These are phyloP conservation scores for Ammodytes marinus DNA, from an alignment of 2,113 vertebrate genomes.

Conservation along the genomic window DNA sequence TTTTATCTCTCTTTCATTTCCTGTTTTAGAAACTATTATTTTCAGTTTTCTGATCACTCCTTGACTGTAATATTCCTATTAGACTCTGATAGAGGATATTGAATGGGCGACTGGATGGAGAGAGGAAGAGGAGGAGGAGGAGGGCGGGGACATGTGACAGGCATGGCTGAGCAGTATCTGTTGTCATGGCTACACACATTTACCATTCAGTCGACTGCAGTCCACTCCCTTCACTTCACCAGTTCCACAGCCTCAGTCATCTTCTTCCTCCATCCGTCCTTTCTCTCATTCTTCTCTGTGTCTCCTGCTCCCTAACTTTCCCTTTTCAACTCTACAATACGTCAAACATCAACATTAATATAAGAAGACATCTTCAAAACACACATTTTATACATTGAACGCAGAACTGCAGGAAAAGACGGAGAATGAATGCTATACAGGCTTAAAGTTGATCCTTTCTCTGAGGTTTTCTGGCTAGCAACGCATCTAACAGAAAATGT, in stretches of 20 bases:
- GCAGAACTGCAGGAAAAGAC: not conserved
- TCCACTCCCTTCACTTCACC: constrained; percentile 14
- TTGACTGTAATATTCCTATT: constrained; percentile 1
- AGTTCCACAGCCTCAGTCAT: not conserved
- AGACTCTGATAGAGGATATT: constrained; percentile 21
- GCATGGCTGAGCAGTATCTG: constrained; percentile 69
- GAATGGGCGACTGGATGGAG: constrained; percentile 14
- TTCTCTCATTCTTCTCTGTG: not conserved
- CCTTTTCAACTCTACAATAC: not conserved
- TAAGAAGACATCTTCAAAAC: not conserved
- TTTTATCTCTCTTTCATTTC: constrained; percentile 9
- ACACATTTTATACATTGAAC: not conserved
- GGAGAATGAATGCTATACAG: not conserved
- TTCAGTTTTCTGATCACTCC: not conserved
- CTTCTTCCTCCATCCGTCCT: not conserved
- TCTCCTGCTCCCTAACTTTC: not conserved
- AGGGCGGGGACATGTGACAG: constrained; percentile 41
- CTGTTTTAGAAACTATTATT: constrained; percentile 5
- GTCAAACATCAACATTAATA: not conserved
- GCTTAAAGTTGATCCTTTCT: not conserved
- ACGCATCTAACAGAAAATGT: not conserved
- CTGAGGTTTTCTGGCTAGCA: not conserved
- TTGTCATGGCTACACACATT: constrained; percentile 74
- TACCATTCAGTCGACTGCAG: constrained; percentile 23
- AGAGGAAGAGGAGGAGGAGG: constrained; percentile 2